Base-by-base conservation (phyloP, 1,140 invertebrate genomes). In the Papilio dardanus region DNA sequence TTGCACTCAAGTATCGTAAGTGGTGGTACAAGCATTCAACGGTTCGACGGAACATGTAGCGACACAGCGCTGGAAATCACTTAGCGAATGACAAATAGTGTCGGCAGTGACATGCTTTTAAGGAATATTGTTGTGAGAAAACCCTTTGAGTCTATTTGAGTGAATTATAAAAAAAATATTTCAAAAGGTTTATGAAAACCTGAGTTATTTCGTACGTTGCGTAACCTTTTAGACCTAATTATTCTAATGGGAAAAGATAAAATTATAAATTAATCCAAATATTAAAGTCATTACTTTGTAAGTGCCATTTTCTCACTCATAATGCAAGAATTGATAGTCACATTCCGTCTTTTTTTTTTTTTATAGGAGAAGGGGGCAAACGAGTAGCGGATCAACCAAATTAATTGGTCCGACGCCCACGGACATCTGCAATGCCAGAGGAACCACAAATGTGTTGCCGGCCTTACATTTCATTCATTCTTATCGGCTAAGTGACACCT, bases 71-170 rank as follows among this genome's bases (percentile, higher is more conserved):
- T 37, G 33, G 67, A 69, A 69, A 69, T 69, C 67, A 69, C 67
- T 69, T 69, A 69, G 67, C 35, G 67, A 37, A 69, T 69, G 67
- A 69, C 67, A 69, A 69, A 69, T 69, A 69, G 67, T 69, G 67
- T 67, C 67, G 35, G n/a, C 67, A 69, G 67, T 69, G 67, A 69
- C 67, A 69, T 35, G 67, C 67, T 69, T 69, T 69, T 69, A 69
- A 69, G 31, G 67, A 69, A 69, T 69, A 69, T 69, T 68, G 62
- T 66, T 30, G 67, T 12, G 33, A 40, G 67, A 42, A 69, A 69
- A 69, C 33, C 33, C 67, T 24, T 40, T 35, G 10, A 21, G 12
- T 24, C 24, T 24, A 37, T 69, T 69, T 69, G 37, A 24, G 67
- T 69, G 67, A 24, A 24, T 69, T 69, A 69, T 42, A 19, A 69